These are phyloP conservation scores for Lagopus muta DNA, from an alignment of 2,113 vertebrate genomes.

Conservation along the genomic window DNA sequence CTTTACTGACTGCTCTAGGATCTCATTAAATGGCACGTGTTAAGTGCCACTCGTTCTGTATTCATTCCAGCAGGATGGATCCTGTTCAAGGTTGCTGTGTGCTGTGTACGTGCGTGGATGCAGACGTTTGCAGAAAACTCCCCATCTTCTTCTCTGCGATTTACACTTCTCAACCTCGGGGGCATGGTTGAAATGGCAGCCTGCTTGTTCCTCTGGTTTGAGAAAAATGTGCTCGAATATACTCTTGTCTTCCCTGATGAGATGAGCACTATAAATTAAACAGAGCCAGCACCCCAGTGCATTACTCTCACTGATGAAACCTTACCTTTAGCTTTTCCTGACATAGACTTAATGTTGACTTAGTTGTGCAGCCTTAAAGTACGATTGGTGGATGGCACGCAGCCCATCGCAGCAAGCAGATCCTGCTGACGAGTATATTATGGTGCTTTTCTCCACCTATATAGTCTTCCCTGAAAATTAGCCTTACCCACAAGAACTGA, in stretches of 20 bases:
- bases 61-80: background rate
- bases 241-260: conserved; percentile 23
- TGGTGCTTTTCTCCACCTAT: background rate
- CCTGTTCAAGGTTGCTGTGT: background rate
- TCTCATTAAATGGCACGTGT: background rate
- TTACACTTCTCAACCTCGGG: background rate
- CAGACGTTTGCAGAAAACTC: fast-evolving
- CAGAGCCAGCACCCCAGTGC: background rate
- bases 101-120: background rate
- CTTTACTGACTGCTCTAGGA: background rate
- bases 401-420: background rate
- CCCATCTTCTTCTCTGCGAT: background rate
- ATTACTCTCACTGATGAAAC: conserved; percentile 40
- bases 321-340: conserved; percentile 25
- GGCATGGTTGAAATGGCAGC: background rate
- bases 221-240: background rate
- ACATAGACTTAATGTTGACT: background rate
- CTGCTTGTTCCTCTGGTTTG: background rate
- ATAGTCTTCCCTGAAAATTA: background rate
- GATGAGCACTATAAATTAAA: conserved; percentile 36
- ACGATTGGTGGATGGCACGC: background rate
- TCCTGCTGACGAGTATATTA: fast-evolving
- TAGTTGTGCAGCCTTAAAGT: conserved; percentile 32
- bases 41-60: background rate
- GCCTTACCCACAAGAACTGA: background rate